A percentile compares a stretch with the other conserved stretches of the same genome.
Evolutionary conservation across 2,113 vertebrate species (phyloP).

Genomic region (Paramormyrops kingsleyae): DNA sequence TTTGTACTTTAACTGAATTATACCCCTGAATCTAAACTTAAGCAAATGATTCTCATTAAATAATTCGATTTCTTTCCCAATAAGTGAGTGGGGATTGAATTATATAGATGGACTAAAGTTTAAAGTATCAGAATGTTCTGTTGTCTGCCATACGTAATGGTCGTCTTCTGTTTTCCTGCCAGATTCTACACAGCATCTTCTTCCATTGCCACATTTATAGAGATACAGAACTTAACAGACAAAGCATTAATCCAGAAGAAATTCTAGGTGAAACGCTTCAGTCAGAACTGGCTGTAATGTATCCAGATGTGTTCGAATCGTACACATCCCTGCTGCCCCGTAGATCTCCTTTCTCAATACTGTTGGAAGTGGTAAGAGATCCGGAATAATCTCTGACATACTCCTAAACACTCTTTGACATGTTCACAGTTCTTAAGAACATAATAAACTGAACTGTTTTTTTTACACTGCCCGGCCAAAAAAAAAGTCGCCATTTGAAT

Average conservation of each 20-base stretch:
- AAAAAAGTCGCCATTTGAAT: too few relatives aligned
- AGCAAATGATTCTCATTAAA: neutral
- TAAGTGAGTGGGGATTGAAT: neutral
- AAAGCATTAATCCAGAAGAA: neutral
- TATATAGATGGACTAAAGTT: neutral
- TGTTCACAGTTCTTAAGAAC: neutral
- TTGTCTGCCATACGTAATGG: neutral
- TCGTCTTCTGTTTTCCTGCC: neutral
- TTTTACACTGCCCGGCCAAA: neutral
- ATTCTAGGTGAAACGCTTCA: neutral
- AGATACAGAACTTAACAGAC: too few relatives aligned
- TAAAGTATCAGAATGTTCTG: neutral
- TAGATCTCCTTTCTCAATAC: neutral
- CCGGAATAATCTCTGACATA: neutral
- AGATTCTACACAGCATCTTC: constrained; percentile 13
- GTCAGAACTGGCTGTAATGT: accelerated
- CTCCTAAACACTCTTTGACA: too few relatives aligned
- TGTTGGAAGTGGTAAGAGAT: constrained; percentile 5
- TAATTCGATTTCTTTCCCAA: neutral
- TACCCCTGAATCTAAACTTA: neutral
- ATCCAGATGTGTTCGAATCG: neutral
- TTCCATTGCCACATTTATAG: constrained; percentile 1
- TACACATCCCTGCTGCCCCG: neutral
- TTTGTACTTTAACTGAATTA: neutral
- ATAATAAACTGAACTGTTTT: neutral